These are phyloP conservation scores for Rhynchonycteris naso DNA, from an alignment of 2,797 vertebrate species.

Conservation along the genomic window DNA sequence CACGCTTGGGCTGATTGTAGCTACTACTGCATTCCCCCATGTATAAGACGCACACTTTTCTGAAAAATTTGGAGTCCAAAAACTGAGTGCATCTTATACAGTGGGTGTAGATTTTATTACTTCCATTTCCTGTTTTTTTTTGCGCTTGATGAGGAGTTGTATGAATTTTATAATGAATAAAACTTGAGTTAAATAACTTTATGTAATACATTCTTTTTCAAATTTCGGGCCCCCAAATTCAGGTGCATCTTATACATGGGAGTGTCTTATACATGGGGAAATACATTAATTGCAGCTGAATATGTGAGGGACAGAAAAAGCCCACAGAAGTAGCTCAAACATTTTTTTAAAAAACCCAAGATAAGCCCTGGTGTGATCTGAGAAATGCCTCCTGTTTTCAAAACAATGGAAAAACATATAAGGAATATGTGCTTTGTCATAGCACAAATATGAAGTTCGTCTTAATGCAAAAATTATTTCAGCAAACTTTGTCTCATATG, in stretches of 20 bases:
- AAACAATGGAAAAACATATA: conserved; percentile 31
- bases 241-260: too few relatives aligned
- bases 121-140: too few relatives aligned
- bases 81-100: too few relatives aligned
- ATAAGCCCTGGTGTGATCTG: background rate
- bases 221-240: too few relatives aligned
- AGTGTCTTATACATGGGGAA: too few relatives aligned
- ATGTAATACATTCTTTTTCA: too few relatives aligned
- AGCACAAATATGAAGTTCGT: background rate
- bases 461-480: conserved; percentile 32
- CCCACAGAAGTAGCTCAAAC: background rate
- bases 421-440: conserved; percentile 17
- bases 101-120: too few relatives aligned
- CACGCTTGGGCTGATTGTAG: background rate
- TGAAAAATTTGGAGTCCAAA: too few relatives aligned
- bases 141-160: too few relatives aligned
- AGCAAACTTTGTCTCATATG: conserved; percentile 8
- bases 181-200: too few relatives aligned
- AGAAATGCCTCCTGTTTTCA: conserved; percentile 54
- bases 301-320: background rate
- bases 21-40: background rate
- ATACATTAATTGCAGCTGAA: background rate
- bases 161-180: too few relatives aligned
- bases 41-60: too few relatives aligned
- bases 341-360: background rate